Base-by-base conservation (phyloP, 2,888 invertebrate genomes). In the Sphaerophoria rueppellii region DNA sequence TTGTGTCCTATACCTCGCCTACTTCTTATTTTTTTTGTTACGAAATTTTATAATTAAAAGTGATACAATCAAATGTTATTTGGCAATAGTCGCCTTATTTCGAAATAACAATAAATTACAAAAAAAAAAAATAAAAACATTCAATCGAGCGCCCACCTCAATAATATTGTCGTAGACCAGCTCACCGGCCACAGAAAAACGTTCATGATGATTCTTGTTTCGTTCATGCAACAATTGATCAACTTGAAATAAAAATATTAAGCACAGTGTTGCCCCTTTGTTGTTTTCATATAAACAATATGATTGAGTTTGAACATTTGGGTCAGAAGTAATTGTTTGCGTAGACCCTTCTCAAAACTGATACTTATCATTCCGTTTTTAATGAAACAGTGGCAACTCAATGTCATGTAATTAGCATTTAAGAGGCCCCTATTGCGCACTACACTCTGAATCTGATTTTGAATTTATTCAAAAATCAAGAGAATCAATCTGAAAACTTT, bases 11-110 rank as follows among this genome's bases (percentile, higher is more conserved):
- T 43, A 12, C 50, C 65, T 67, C 35, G 37, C 65, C 16, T 24
- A 67, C 37, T 52, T 52, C 12, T 48, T 16, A 65, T 6, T 11
- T 37, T 34, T 65, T 4, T 24, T 50, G 4, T 52, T 6, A 6
- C 6, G 43, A 14, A 24, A 43, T 60, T 67, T 37, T 52, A 52
- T 52, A 67, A 52, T 67, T 67, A 24, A 11, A 37, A 67, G 37
- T n/a, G 52, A 12, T 67, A 67, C 35, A 67, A 52, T 67, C 37
- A 24, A 67, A 52, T 24, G 37, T 24, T 11, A 65, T 65, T 65
- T 65, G 65, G 65, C 65, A 65, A 61, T n/a, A 61, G 24, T 60
- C 60, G 43, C 60, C 43, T 60, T 32, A 34, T 24, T 46, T 46
- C 32, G 9, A 46, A 46, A 48, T 61, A 61, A 32, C 32, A 6